phyloP scores from a whole-genome alignment of 2,797 vertebrate species.

The Xerus rutilus region DNA sequence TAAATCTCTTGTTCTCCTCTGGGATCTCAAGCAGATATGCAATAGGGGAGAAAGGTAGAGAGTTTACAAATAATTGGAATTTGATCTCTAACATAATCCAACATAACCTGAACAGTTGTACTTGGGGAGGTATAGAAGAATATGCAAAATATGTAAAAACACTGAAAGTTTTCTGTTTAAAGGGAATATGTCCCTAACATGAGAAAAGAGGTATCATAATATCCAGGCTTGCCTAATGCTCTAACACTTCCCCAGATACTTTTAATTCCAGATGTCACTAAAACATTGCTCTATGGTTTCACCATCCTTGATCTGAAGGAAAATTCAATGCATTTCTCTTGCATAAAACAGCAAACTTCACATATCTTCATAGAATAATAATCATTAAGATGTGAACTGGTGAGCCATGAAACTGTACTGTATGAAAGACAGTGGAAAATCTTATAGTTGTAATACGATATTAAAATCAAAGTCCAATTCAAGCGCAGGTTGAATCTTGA shows the following conservation, averaged over 20 bases:
- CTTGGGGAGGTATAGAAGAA: background rate
- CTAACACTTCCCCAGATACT: background rate
- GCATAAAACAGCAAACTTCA: background rate
- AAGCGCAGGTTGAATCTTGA: background rate
- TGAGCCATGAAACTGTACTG: background rate
- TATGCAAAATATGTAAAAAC: conserved; percentile 1
- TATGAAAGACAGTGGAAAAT: background rate
- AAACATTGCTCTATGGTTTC: background rate
- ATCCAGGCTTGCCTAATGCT: background rate
- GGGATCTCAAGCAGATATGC: background rate
- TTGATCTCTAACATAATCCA: background rate
- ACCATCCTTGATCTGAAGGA: background rate
- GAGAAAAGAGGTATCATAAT: background rate
- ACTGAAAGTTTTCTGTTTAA: background rate
- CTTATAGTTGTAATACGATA: conserved; percentile 7
- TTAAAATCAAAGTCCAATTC: conserved; percentile 43
- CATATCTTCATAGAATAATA: conserved; percentile 6
- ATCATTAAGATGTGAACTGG: conserved; percentile 31
- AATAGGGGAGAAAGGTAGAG: background rate
- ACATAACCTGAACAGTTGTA: background rate
- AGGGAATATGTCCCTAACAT: background rate
- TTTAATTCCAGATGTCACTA: conserved; percentile 34
- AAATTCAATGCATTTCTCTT: background rate
- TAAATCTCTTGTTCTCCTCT: background rate
- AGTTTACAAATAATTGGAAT: background rate